Base-by-base conservation (phyloP, 2,113 vertebrate species). In the Cygnus buccinator region DNA sequence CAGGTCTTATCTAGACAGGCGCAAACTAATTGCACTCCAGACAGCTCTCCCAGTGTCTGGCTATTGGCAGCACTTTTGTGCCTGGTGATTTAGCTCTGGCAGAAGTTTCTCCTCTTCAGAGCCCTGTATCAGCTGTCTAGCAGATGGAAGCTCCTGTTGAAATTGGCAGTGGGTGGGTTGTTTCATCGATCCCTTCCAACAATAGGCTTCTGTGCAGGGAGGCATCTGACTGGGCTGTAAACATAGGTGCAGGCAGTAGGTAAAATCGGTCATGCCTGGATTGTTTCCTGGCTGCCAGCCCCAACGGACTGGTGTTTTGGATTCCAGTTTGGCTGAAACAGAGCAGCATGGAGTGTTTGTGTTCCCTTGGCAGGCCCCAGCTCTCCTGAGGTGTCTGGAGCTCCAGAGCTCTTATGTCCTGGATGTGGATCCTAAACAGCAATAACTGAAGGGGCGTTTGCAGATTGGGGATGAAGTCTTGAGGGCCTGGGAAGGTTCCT, bases 401-500 rank as follows among this genome's bases (percentile, higher is more conserved):
- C 46, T 70, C 26, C 16, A 25, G 48, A 43, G 59, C 71, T 35
- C 23, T 26, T 13, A 12, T 2, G 10, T 12, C 48, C 25, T 46
- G 13, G 8, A 7, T 0, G 7, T 4, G 12, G 58, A 12, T 12
- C 13, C 44, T 14, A 16, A 76, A n/a, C 29, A 63, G 65, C 35
- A 23, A 0, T 28, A 52, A 12, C 0, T 0, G 11, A 71, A 62
- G 16, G 1, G 4, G 1, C 5, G 0, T 8, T 48, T 90, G 28
- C 12, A 18, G 57, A 21, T 8, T 13, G 0, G 13, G 1, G 26
- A 10, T 11, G 0, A 39, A 61, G 35, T 5, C n/a, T 19, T 57
- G 37, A 89, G 15, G 29, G 6, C 37, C 4, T 23, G 52, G 21
- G 59, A 2, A n/a, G 44, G 11, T 57, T 9, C 50, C 33, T 91